Percentiles rank a stretch among this genome's conserved stretches.
Conservation (phyloP, 2,797 vertebrate genomes). For the Cetoscarus ocellatus region DNA sequence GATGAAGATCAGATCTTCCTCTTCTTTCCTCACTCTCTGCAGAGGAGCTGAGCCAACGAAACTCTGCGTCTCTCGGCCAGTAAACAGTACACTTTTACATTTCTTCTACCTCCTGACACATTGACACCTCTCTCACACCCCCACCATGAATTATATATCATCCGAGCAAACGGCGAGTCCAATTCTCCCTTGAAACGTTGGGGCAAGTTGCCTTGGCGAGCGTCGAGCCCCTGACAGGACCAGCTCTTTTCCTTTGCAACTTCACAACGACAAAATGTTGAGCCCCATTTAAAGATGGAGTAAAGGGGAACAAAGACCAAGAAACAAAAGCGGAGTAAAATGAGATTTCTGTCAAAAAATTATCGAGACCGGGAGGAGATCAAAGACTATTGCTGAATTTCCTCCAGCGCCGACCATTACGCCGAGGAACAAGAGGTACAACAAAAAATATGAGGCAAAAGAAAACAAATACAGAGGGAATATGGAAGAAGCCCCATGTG, state of each 20-base stretch:
- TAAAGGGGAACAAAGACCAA: constrained; percentile 60
- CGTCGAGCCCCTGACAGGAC: constrained; percentile 79
- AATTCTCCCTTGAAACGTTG: constrained; percentile 87
- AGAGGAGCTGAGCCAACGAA: constrained; percentile 63
- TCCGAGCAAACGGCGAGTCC: constrained; percentile 82
- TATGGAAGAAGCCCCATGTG: constrained; percentile 89
- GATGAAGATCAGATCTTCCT: constrained; percentile 75
- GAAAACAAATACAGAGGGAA: constrained; percentile 85
- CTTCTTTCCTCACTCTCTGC: constrained; percentile 55
- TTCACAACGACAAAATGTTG: constrained; percentile 74
- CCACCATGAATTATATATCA: constrained; percentile 89
- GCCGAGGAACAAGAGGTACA: constrained; percentile 79
- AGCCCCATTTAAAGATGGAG: constrained; percentile 67
- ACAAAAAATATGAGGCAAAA: constrained; percentile 86
- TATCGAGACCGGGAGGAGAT: constrained; percentile 79
- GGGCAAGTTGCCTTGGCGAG: constrained; percentile 83
- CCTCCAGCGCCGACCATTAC: constrained; percentile 79
- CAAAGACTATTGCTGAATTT: constrained; percentile 81
- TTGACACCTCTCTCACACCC: constrained; percentile 88
- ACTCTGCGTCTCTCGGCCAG: constrained; percentile 78
- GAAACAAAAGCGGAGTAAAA: constrained; percentile 71
- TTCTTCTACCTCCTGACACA: constrained; percentile 86
- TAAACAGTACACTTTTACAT: constrained; percentile 88
- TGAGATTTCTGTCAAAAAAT: constrained; percentile 81
- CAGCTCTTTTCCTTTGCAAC: constrained; percentile 72